These are phyloP conservation scores for Campylorhamphus procurvoides DNA, from an alignment of 2,113 vertebrate species.

Conservation along the genomic window DNA sequence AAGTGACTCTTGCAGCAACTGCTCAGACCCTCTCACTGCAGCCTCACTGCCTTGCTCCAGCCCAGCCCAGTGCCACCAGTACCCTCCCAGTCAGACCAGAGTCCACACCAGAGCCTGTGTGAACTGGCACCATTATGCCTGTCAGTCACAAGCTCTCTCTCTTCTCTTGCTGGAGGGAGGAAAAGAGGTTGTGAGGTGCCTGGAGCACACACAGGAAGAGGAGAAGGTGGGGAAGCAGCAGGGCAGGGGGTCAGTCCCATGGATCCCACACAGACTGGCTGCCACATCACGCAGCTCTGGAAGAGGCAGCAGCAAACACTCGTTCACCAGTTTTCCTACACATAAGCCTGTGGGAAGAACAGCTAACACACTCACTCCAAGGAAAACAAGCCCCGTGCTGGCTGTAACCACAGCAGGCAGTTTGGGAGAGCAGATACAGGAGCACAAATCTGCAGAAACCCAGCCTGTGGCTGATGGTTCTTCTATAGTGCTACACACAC, in stretches of 20 bases:
- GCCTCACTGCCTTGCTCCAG: background rate
- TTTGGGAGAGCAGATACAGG: background rate
- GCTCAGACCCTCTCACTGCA: background rate
- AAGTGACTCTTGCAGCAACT: background rate
- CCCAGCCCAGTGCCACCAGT: background rate
- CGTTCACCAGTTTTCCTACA: slow-evolving; percentile 38
- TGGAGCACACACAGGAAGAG: accelerated
- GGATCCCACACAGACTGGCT: background rate
- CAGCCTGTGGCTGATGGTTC: background rate
- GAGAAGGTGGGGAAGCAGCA: background rate
- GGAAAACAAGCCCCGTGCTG: background rate
- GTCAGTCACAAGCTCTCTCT: background rate
- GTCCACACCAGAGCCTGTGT: background rate
- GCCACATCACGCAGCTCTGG: slow-evolving; percentile 31
- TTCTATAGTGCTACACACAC: background rate
- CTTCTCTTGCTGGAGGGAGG: background rate
- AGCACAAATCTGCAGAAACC: background rate
- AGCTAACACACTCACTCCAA: slow-evolving; percentile 6
- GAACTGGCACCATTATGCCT: background rate
- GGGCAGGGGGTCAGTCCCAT: background rate
- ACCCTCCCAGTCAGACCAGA: background rate
- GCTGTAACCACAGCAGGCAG: background rate
- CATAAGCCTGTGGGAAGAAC: background rate
- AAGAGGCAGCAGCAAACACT: background rate
- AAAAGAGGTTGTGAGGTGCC: background rate